Evolutionary conservation across 2,113 vertebrate genomes (phyloP).

Genomic region (Pteropus alecto): DNA sequence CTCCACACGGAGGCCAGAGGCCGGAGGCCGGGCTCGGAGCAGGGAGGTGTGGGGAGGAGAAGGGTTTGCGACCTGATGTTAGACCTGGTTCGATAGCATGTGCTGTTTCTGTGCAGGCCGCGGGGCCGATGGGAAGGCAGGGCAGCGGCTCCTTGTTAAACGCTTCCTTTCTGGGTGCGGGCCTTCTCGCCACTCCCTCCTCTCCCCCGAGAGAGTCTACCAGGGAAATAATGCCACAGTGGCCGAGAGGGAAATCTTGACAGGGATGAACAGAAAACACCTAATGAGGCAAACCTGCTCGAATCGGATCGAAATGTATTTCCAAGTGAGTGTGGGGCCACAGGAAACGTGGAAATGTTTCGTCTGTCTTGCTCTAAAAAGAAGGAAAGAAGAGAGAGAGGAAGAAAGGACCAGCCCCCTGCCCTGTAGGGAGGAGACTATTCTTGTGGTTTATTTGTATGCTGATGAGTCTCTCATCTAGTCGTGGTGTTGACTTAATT

Average conservation of each 20-base stretch:
- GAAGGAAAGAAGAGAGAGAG: not conserved
- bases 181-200: not conserved
- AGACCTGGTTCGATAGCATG: not conserved
- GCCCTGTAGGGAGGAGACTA: not conserved
- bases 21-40: not conserved
- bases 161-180: not conserved
- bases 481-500: not conserved
- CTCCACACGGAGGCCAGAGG: not conserved
- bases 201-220: constrained; percentile 11
- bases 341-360: not conserved
- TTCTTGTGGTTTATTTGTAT: not conserved
- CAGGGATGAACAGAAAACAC: constrained; percentile 39
- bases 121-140: not conserved
- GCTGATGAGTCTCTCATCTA: not conserved
- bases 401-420: not conserved
- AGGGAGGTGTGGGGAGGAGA: not conserved
- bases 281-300: constrained; percentile 1
- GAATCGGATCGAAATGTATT: not conserved
- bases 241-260: constrained; percentile 26
- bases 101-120: not conserved
- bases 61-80: too few relatives aligned
- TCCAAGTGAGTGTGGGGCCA: not conserved
- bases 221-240: not conserved
- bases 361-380: not conserved
- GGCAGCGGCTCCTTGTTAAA: constrained; percentile 21